Percentiles rank a stretch among this genome's conserved stretches.
Evolutionary conservation across 1,140 invertebrate species (phyloP).

Genomic region (Neotoxoptera formosana): DNA sequence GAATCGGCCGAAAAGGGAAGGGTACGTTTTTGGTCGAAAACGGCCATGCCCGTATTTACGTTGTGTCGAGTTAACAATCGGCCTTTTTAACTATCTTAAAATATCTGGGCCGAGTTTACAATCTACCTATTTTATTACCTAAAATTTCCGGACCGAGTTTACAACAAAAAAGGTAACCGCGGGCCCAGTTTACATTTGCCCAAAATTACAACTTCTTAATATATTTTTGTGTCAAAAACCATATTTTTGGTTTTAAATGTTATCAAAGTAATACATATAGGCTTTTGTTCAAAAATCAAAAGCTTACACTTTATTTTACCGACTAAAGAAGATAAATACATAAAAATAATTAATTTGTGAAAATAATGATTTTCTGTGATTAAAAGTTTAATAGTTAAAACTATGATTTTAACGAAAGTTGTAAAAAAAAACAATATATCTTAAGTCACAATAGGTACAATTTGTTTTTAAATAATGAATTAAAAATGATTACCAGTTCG

Average conservation of each 20-base stretch:
- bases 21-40: too few species aligned
- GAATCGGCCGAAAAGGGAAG: too few species aligned
- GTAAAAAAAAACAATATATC: not conserved
- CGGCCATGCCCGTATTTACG: too few species aligned
- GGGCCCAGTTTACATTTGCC: too few species aligned
- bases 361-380: not conserved
- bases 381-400: not conserved
- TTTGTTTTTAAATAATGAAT: not conserved
- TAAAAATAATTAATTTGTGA: not conserved
- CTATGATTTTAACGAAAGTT: not conserved
- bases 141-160: too few species aligned
- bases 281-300: not conserved
- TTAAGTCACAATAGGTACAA: not conserved
- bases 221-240: not conserved
- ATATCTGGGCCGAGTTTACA: too few species aligned
- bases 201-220: not conserved
- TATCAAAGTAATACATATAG: not conserved
- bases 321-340: not conserved
- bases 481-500: conserved; percentile 43
- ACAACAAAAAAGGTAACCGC: too few species aligned
- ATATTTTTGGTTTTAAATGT: not conserved
- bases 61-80: too few species aligned
- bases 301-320: not conserved
- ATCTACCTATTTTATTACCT: too few species aligned
- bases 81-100: too few species aligned